These are phyloP conservation scores for Sinodicranocentrus sp. DNA, from an alignment of 2,888 invertebrate genomes.

Conservation along the genomic window DNA sequence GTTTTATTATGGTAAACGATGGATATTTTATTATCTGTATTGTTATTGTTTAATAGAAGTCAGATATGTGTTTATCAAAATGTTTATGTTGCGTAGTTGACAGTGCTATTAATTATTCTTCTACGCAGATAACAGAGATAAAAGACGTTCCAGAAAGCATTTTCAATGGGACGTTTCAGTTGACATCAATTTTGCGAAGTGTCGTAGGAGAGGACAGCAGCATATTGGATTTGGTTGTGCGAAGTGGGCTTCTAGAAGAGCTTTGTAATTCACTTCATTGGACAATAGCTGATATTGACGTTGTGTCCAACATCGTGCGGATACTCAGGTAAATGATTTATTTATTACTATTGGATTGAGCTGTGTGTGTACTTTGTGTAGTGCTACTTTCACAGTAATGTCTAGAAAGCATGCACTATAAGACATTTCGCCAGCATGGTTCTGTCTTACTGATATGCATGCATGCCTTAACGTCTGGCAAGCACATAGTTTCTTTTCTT, in stretches of 20 bases:
- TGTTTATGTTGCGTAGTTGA: not conserved
- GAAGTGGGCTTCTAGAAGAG: constrained; percentile 73
- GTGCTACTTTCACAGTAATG: no score
- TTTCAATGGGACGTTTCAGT: constrained; percentile 74
- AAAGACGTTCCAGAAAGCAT: constrained; percentile 69
- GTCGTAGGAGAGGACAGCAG: constrained; percentile 74
- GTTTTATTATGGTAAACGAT: no score
- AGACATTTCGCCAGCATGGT: no score
- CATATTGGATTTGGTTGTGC: constrained; percentile 65
- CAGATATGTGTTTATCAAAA: no score
- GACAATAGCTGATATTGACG: constrained; percentile 75
- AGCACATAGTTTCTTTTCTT: no score
- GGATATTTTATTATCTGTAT: no score
- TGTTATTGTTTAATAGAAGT: no score
- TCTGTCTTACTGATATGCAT: no score
- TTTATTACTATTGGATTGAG: constrained; percentile 6
- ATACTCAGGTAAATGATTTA: constrained; percentile 71
- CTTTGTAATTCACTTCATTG: constrained; percentile 73
- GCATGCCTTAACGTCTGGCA: no score
- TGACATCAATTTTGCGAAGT: constrained; percentile 76
- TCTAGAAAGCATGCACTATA: no score
- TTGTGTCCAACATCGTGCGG: constrained; percentile 74
- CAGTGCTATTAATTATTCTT: not conserved
- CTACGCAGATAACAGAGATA: constrained; percentile 16
- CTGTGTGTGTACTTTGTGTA: no score